Base-by-base conservation (phyloP, 2,888 invertebrate genomes). In the Uloborus plumipes region DNA sequence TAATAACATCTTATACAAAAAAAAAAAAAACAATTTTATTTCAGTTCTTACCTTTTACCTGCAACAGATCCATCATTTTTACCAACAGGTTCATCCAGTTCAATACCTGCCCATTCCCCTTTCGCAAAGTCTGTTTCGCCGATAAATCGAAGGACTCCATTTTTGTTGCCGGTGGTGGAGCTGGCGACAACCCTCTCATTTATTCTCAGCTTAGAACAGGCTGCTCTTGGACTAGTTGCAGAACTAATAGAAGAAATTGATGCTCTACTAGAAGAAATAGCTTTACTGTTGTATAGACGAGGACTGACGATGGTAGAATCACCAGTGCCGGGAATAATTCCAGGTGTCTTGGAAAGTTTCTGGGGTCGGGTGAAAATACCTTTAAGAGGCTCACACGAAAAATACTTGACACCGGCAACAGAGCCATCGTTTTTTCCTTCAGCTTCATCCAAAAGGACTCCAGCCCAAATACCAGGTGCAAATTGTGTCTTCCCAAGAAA, bases 381-480 rank as follows among this genome's bases (percentile, higher is more conserved):
- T 83, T 94, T 94, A 87, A 94, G 94, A 26, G 95, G 92, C 88
- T 95, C 94, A 89, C 98, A 98, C 89, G 96, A 95, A 90, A 98
- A 98, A 90, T 98, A 98, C 69, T 95, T 93, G 72, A 93, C 92
- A 72, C 97, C 97, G 76, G 95, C 94, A 85, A 98, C 97, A 50
- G 96, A 95, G 39, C 98, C 98, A 89, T 98, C 97, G 89, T 98
- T 98, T 91, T 98, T 98, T 94, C 98, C 99, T 88, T 95, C 94
- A 50, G 97, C 93, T 86, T 97, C 96, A 89, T 98, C 98, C 86
- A 99, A 92, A 85, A 97, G 98, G 82, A 99, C 93, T 69, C 98
- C 99, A 73, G 97, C 98, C 98, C 98, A 99, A 86, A 98, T 96
- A 84, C 99, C 99, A 39, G 97, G 96, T 20, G 98, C 98, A 91